These are phyloP conservation scores for Neodiprion virginianus DNA, from an alignment of 1,140 invertebrate species.

Conservation along the genomic window DNA sequence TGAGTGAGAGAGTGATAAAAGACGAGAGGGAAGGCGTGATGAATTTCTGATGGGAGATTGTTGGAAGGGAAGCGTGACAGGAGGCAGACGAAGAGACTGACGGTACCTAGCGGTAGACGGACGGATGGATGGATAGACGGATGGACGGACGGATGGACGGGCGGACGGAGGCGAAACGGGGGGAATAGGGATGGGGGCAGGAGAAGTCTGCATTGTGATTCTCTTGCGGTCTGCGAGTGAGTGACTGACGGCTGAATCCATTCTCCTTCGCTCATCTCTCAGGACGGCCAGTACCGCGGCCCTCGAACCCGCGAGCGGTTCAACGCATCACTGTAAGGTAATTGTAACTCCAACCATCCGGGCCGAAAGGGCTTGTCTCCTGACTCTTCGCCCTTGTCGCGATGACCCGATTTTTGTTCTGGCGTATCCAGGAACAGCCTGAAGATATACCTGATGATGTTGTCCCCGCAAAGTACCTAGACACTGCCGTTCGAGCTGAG, in stretches of 20 bases:
- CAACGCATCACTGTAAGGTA: not conserved
- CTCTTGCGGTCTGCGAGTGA: conserved; percentile 56
- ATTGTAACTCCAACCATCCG: not conserved
- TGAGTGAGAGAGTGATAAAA: conserved; percentile 32
- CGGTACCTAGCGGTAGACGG: conserved; percentile 23
- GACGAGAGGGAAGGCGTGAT: conserved; percentile 41
- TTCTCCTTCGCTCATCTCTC: conserved; percentile 40
- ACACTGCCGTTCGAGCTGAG: no score
- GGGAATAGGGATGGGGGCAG: conserved; percentile 36
- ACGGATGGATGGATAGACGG: conserved; percentile 38
- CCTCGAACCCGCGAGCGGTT: not conserved
- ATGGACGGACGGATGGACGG: conserved; percentile 39
- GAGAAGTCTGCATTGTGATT: conserved; percentile 57
- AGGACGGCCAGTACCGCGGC: not conserved
- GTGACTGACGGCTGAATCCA: conserved; percentile 61
- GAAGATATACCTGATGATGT: no score
- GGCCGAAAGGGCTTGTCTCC: no score
- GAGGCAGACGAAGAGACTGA: conserved; percentile 37
- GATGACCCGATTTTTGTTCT: no score
- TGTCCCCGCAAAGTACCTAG: no score
- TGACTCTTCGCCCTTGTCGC: no score
- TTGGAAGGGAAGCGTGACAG: conserved; percentile 38
- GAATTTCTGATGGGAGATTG: conserved; percentile 54
- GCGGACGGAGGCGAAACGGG: conserved; percentile 28
- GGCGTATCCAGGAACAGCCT: no score